Base-by-base conservation (phyloP, 2,797 vertebrate genomes). In the Crocidura indochinensis region DNA sequence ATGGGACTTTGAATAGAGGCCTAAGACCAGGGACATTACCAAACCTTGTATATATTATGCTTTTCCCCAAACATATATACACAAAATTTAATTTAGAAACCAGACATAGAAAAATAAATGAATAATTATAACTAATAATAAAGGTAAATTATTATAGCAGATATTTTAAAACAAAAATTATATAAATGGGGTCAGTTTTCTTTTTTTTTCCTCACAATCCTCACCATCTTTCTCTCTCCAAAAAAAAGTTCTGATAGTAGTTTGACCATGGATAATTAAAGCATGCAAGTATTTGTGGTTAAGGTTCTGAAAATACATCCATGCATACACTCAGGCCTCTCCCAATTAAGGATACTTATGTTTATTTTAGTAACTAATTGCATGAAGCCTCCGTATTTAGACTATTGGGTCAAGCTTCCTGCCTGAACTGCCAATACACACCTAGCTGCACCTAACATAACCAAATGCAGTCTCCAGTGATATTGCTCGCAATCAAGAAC, bases 361-460 rank as follows among this genome's bases (percentile, higher is more conserved):
- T 9, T 51, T 27, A 6, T 5, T 77, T 62, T 62, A 3, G 1
- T 9, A 44, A 64, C 27, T 62, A 15, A 75, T 3, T 24, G 0
- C 14, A 29, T 14, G 2, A 47, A 9, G 1, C 0, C 15, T 24
- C 27, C 53, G 47, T 1, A 3, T 2, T 19, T 44, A 81, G 22
- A 14, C 10, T 38, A 27, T 4, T 60, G 31, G 27, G 51, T 4
- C 78, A 19, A 71, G 51, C 1, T 47, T 47, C 60, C 27, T 65
- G 8, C 3, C 7, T 51, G 10, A 8, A 2, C 9, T 2, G 65
- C 8, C 19, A n/a, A 20, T 8, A 60, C 56, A 20, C 15, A 60
- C 19, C 56, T 7, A 0, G 5, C 67, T 73, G 19, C 27, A 8
- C 0, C 1, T 6, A 31, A 17, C 8, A 68, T 0, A 10, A 20